A percentile compares a stretch with the other conserved stretches of the same genome.
Conservation (phyloP, 2,797 vertebrate species). For the Labroides dimidiatus region DNA sequence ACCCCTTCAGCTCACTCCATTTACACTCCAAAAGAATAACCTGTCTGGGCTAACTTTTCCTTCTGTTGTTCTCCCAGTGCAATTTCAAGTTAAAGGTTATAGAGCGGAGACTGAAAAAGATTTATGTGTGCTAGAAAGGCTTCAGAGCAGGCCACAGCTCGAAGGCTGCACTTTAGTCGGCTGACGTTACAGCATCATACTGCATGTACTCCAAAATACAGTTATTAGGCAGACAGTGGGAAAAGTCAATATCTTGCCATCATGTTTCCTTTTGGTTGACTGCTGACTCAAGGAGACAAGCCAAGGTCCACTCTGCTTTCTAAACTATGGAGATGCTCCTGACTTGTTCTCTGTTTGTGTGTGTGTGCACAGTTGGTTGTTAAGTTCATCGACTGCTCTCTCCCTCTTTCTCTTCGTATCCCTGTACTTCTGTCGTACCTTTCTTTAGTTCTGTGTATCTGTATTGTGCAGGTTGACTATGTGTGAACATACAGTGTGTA, state of each 20-base stretch:
- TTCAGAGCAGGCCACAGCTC: slow-evolving; percentile 64
- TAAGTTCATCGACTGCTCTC: slow-evolving; percentile 62
- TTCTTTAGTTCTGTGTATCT: slow-evolving; percentile 36
- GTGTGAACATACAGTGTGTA: slow-evolving; percentile 36
- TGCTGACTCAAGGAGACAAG: slow-evolving; percentile 80
- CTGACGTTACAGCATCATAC: slow-evolving; percentile 71
- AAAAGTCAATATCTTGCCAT: slow-evolving; percentile 82
- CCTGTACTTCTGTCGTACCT: slow-evolving; percentile 17
- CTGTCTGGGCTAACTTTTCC: slow-evolving; percentile 22
- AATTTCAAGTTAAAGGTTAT: slow-evolving; percentile 75
- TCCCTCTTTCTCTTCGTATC: slow-evolving; percentile 16
- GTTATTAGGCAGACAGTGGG: slow-evolving; percentile 80
- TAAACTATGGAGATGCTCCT: slow-evolving; percentile 68
- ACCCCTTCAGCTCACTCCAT: slow-evolving; percentile 42
- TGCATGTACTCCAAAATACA: slow-evolving; percentile 78
- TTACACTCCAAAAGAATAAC: slow-evolving; percentile 36
- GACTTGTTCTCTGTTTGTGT: slow-evolving; percentile 32
- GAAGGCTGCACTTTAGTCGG: slow-evolving; percentile 74
- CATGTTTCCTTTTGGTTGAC: slow-evolving; percentile 78
- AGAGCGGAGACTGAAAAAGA: slow-evolving; percentile 57
- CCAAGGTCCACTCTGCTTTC: slow-evolving; percentile 69
- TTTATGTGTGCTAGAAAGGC: slow-evolving; percentile 63
- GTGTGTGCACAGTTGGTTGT: slow-evolving; percentile 25
- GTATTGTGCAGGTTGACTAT: slow-evolving; percentile 10
- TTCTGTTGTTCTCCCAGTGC: slow-evolving; percentile 42